These are phyloP conservation scores for Callorhinus ursinus DNA, from an alignment of 2,113 vertebrate genomes.

Conservation along the genomic window DNA sequence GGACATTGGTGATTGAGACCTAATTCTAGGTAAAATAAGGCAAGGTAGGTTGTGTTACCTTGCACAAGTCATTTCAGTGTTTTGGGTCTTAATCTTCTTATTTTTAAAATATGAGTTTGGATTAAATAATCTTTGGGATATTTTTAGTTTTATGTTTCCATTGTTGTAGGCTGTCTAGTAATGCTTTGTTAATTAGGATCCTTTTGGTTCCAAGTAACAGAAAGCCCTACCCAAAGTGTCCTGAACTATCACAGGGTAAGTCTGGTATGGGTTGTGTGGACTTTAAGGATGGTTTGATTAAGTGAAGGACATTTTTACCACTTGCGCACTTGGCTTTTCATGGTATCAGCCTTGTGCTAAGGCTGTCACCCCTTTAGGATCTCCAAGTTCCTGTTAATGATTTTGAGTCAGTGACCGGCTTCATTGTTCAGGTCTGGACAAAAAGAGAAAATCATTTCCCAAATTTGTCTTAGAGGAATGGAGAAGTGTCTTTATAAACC, in stretches of 20 bases:
- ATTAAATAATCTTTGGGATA: neutral
- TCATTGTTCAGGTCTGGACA: neutral
- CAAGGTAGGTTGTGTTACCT: neutral
- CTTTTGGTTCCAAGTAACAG: conserved; percentile 14
- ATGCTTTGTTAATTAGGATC: neutral
- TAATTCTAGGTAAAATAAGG: neutral
- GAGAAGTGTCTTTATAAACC: neutral
- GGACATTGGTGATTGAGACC: neutral
- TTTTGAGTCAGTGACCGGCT: neutral
- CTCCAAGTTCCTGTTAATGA: neutral
- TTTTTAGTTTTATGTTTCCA: conserved; percentile 6
- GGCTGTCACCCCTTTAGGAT: neutral
- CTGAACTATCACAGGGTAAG: neutral
- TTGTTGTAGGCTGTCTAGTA: neutral
- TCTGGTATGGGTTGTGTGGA: neutral
- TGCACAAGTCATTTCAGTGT: neutral
- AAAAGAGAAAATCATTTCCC: neutral
- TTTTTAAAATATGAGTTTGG: neutral
- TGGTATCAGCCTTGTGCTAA: neutral
- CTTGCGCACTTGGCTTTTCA: neutral
- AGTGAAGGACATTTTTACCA: neutral
- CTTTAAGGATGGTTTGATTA: neutral
- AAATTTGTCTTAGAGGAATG: neutral
- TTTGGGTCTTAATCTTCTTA: neutral
- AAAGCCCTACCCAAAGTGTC: neutral